Base-by-base conservation (phyloP, 2,113 vertebrate species). In the Hepsetus odoe region DNA sequence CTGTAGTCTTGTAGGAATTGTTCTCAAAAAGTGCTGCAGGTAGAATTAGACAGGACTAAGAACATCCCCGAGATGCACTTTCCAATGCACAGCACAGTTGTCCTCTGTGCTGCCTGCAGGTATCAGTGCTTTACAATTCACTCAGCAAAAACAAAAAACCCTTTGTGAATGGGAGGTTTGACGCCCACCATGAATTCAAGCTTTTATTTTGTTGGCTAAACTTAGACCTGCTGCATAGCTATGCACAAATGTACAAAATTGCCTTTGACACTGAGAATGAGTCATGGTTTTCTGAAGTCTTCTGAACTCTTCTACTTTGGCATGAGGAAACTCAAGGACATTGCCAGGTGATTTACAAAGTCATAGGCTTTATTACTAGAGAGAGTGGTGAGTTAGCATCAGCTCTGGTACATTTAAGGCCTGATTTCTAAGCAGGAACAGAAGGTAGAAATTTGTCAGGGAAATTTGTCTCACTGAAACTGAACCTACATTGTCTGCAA, bases 121-220 rank as follows among this genome's bases (percentile, higher is more conserved):
- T 66, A 66, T 76, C 46, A 67, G 62, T 76, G 74, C 74, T 76
- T 76, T 53, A 67, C 24, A 66, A 76, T 76, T 67, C 16, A 22
- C 44, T 40, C 32, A 38, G 64, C 35, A 66, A 33, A 38, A 51
- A 12, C 32, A 3, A 59, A 77, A 35, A 46, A 20, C n/a, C 28
- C 58, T 46, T 24, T 46, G 74, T 35, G 44, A 18, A 76, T 66
- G 40, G 28, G 46, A 28, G 13, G 11, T 32, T 30, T 35, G n/a
- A 65, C 22, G 30, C 58, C n/a, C 13, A 55, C 51, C 20, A 32
- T 58, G 55, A 32, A 28, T 74, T 35, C 28, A 64, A 49, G 42
- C 11, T 70, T 49, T 70, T 44, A 70, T 70, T 70, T 32, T 3
- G 33, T 16, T 51, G 26, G 44, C 42, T 18, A 51, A 70, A 70